Evolutionary conservation across 2,888 invertebrate genomes (phyloP), one percentile per base, ranked within the genome.

Genomic region (Icerya purchasi): DNA sequence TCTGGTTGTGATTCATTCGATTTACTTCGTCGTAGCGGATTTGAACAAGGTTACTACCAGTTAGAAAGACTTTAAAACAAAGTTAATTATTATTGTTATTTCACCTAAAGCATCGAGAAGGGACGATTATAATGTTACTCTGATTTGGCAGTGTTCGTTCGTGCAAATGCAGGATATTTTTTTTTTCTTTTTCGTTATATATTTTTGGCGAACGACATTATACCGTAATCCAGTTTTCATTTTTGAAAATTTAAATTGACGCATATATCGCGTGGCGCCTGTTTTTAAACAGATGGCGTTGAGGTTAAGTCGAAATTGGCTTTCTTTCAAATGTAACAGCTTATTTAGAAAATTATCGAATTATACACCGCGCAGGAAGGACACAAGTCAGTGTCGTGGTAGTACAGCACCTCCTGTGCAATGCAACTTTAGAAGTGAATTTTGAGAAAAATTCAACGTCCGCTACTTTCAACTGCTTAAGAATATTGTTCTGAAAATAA

Each of bases 51-150:
- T 14, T 36, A 14, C 14, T 36, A 36, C n/a, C n/a, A 57, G 53
- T 57, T 24, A 53, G 53, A 49, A 53, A 58, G 53, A 58, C 53
- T 58, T 58, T 58, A 58, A 58, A 58, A 58, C 53, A 53, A 58
- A 58, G 53, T 57, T 58, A 58, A 58, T 52, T 58, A 58, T 58
- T 25, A 58, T 52, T 24, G 51, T 36, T 52, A 24, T 50, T 58
- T 58, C 25, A 53, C 53, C n/a, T n/a, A n/a, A n/a, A n/a, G n/a
- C n/a, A n/a, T n/a, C n/a, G n/a, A n/a, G n/a, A n/a, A n/a, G n/a
- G n/a, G n/a, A n/a, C n/a, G n/a, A n/a, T n/a, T n/a, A n/a, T n/a
- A n/a, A n/a, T n/a, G n/a, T n/a, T n/a, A n/a, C n/a, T n/a, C n/a
- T n/a, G n/a, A n/a, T n/a, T n/a, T n/a, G n/a, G n/a, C n/a, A n/a